Conservation (phyloP, 2,888 invertebrate genomes). For the Entomobrya proxima region DNA sequence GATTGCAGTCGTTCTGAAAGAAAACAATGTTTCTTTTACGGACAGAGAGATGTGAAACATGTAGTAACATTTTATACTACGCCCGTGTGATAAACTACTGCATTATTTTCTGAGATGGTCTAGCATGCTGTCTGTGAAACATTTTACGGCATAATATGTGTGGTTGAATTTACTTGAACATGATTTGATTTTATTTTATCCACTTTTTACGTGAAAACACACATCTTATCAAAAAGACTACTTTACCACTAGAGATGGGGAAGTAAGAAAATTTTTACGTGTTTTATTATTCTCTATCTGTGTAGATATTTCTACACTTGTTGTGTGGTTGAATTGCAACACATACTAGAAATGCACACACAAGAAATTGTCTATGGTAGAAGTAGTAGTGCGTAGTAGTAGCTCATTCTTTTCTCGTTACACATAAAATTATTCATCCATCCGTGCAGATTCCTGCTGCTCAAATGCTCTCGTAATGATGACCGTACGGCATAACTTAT, state of each 20-base stretch:
- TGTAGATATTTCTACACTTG: no score
- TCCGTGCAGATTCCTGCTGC: constrained; percentile 65
- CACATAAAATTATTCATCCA: constrained; percentile 52
- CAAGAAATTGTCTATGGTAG: no score
- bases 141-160: background rate
- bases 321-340: no score
- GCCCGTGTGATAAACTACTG: background rate
- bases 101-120: constrained; percentile 5
- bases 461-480: constrained; percentile 59
- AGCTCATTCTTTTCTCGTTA: constrained; percentile 8
- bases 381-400: background rate
- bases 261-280: background rate
- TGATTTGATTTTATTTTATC: constrained; percentile 8
- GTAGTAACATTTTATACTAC: background rate
- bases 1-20: no score
- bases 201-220: background rate
- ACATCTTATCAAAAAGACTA: background rate
- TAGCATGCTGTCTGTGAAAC: background rate
- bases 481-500: constrained; percentile 58
- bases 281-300: constrained; percentile 1
- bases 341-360: no score
- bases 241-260: background rate
- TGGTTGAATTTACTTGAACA: constrained; percentile 17
- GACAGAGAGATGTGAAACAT: background rate
- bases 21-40: no score